These are phyloP conservation scores for Oreochromis spilurus DNA, from an alignment of 2,113 vertebrate species.

Conservation along the genomic window DNA sequence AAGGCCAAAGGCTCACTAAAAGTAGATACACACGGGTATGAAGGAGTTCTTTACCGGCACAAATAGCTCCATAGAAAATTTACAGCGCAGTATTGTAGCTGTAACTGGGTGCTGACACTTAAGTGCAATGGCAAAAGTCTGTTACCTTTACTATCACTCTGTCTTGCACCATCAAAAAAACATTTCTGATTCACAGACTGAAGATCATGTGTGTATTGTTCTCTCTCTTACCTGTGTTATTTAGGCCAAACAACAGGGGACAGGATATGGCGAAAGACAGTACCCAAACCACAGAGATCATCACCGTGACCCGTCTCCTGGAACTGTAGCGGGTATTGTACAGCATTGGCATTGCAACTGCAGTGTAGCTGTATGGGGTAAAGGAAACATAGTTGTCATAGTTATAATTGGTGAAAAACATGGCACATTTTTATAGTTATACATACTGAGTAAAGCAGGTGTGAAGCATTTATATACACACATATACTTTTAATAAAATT, in stretches of 20 bases:
- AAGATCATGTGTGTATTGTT: not conserved
- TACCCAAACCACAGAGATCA: slow-evolving; percentile 96
- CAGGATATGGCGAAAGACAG: slow-evolving; percentile 97
- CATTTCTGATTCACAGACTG: not conserved
- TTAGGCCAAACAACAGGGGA: slow-evolving; percentile 92
- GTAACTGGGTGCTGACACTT: not conserved
- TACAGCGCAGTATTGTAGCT: not conserved
- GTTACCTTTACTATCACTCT: not conserved
- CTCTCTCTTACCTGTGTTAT: slow-evolving; percentile 84
- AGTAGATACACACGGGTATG: not conserved
- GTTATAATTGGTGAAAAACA: not conserved
- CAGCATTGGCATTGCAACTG: slow-evolving; percentile 97
- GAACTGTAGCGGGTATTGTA: slow-evolving; percentile 99
- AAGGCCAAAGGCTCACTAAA: not conserved
- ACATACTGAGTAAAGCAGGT: not conserved
- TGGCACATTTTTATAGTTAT: not conserved
- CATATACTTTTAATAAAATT: not conserved
- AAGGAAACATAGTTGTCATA: not conserved
- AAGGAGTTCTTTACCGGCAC: not conserved
- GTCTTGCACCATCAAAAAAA: not conserved
- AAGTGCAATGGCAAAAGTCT: not conserved
- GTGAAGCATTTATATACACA: not conserved
- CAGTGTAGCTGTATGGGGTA: slow-evolving; percentile 83
- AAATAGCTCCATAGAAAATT: not conserved
- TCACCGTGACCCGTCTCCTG: slow-evolving; percentile 89